Percentiles rank a stretch among this genome's conserved stretches.
Evolutionary conservation across 2,888 invertebrate genomes (phyloP).

Genomic region (Belgica antarctica): DNA sequence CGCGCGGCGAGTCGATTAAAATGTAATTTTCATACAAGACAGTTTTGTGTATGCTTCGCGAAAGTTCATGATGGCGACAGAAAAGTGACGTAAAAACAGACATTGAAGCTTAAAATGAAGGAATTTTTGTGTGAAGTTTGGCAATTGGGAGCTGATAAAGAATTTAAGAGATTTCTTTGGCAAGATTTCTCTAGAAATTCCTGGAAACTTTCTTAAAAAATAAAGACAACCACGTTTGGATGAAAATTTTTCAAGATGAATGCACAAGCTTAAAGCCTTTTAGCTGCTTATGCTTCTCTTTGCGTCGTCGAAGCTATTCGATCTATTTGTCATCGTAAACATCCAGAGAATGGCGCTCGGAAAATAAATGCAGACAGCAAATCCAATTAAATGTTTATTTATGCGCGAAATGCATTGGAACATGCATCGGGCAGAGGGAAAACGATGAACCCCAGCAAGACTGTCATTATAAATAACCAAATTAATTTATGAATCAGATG

Average conservation of each 20-base stretch:
- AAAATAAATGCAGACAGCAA: conserved; percentile 3
- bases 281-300: neutral
- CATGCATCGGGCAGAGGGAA: too few relatives aligned
- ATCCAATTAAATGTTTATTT: conserved; percentile 39
- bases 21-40: neutral
- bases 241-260: neutral
- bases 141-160: too few relatives aligned
- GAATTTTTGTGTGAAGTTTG: too few relatives aligned
- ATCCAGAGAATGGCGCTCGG: neutral
- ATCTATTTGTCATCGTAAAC: neutral
- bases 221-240: too few relatives aligned
- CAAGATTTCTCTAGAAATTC: too few relatives aligned
- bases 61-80: too few relatives aligned
- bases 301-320: neutral
- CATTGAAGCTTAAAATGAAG: too few relatives aligned
- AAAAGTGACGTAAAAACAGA: too few relatives aligned
- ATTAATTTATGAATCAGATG: conserved; percentile 33
- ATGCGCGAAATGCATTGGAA: conserved; percentile 11
- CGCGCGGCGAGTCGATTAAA: neutral
- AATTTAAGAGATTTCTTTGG: too few relatives aligned
- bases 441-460: neutral
- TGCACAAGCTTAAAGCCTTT: neutral
- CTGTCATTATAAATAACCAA: conserved; percentile 23
- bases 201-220: too few relatives aligned
- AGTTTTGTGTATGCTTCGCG: neutral